These are phyloP conservation scores for Leucania comma DNA, from an alignment of 2,888 invertebrate genomes.

Conservation along the genomic window DNA sequence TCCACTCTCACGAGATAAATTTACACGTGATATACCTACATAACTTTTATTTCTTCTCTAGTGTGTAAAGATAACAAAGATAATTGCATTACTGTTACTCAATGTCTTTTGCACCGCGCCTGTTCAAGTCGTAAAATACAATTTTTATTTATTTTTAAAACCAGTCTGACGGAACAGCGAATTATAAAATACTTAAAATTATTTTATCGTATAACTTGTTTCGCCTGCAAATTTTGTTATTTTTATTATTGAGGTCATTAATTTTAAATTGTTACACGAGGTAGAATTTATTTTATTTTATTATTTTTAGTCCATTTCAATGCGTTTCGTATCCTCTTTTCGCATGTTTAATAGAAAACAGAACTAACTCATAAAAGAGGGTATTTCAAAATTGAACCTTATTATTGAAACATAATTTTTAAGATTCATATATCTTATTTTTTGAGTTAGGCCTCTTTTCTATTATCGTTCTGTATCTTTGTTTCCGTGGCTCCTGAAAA, in stretches of 20 bases:
- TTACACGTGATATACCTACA: slow-evolving; percentile 39
- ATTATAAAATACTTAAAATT: slow-evolving; percentile 14
- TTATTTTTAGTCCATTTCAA: not conserved
- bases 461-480: not conserved
- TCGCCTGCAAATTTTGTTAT: slow-evolving; percentile 8
- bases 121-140: slow-evolving; percentile 32
- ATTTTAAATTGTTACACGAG: not conserved
- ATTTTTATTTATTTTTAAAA: slow-evolving; percentile 25
- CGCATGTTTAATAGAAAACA: too few relatives aligned
- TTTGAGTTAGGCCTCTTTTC: too few relatives aligned
- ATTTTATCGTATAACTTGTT: slow-evolving; percentile 21
- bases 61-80: slow-evolving; percentile 21
- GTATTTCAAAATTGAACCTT: too few relatives aligned
- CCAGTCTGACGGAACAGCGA: slow-evolving; percentile 1
- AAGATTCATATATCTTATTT: too few relatives aligned
- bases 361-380: too few relatives aligned
- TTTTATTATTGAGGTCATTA: not conserved
- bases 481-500: not conserved
- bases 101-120: slow-evolving; percentile 27
- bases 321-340: not conserved
- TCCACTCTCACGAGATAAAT: slow-evolving; percentile 51
- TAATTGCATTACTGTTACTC: slow-evolving; percentile 27
- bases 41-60: slow-evolving; percentile 12
- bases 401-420: too few relatives aligned
- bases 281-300: not conserved